phyloP scores from a whole-genome alignment of 2,888 invertebrate genomes.

The Orchesellides sinensis region DNA sequence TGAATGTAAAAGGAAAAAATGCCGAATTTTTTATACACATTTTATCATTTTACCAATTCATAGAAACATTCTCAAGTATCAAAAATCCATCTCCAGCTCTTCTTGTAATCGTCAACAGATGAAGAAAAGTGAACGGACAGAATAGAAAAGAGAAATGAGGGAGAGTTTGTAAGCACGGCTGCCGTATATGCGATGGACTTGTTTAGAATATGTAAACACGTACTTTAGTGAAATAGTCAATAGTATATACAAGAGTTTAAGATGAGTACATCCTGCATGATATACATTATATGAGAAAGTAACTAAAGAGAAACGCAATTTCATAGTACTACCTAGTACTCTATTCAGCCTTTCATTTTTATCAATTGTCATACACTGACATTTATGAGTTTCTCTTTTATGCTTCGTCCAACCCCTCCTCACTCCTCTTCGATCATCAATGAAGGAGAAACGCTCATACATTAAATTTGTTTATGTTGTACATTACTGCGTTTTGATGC shows the following conservation, averaged over 20 bases:
- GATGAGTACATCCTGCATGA: too few species aligned
- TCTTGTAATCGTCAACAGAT: conserved; percentile 29
- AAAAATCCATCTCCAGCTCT: conserved; percentile 30
- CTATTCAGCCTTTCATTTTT: conserved; percentile 38
- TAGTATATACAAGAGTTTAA: neutral
- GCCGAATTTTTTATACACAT: conserved; percentile 7
- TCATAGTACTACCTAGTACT: conserved; percentile 27
- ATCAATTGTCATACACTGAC: conserved; percentile 48
- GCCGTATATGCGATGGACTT: neutral
- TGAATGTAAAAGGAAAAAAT: conserved; percentile 25
- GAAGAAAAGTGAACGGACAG: conserved; percentile 9
- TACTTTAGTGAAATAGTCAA: neutral
- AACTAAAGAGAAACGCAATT: conserved; percentile 21
- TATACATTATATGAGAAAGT: neutral
- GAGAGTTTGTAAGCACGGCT: neutral
- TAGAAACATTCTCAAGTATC: conserved; percentile 26
- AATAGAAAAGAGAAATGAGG: neutral
- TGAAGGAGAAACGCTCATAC: neutral
- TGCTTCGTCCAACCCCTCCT: conserved; percentile 21
- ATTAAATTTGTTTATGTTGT: neutral
- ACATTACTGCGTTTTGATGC: neutral
- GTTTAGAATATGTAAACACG: conserved; percentile 29
- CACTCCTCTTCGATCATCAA: neutral
- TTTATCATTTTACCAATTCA: conserved; percentile 45
- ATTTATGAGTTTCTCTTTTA: conserved; percentile 35